Conservation (phyloP, 2,888 invertebrate species). For the Myathropa florea region DNA sequence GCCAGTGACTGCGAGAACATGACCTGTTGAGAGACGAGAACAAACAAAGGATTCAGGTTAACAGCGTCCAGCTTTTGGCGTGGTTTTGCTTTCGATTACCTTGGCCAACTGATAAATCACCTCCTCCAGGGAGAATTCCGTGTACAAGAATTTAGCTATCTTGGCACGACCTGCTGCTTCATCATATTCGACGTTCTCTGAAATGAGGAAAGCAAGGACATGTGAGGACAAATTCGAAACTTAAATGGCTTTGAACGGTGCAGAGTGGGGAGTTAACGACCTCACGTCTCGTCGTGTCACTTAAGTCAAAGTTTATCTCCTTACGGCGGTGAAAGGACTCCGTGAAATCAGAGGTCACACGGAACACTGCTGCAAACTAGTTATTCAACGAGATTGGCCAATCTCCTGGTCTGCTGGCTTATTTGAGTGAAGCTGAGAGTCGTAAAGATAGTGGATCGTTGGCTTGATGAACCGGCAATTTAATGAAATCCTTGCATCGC, state of each 20-base stretch:
- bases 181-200: constrained; percentile 83
- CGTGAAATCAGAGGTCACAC: not conserved
- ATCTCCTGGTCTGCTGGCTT: not conserved
- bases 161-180: constrained; percentile 86
- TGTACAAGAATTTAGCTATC: constrained; percentile 87
- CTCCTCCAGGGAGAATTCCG: constrained; percentile 88
- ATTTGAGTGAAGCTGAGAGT: not conserved
- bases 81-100: constrained; percentile 78
- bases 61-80: not conserved
- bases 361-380: not conserved
- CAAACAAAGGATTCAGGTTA: constrained; percentile 4
- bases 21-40: constrained; percentile 80
- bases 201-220: constrained; percentile 3
- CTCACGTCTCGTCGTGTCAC: not conserved
- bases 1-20: constrained; percentile 89
- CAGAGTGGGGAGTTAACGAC: not conserved
- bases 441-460: not conserved
- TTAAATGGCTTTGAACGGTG: not conserved
- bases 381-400: not conserved
- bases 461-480: not conserved
- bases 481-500: not conserved
- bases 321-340: too few relatives aligned
- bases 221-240: not conserved
- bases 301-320: not conserved
- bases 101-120: constrained; percentile 91